Evolutionary conservation across 2,113 vertebrate genomes (phyloP).

Genomic region (Calypte anna): DNA sequence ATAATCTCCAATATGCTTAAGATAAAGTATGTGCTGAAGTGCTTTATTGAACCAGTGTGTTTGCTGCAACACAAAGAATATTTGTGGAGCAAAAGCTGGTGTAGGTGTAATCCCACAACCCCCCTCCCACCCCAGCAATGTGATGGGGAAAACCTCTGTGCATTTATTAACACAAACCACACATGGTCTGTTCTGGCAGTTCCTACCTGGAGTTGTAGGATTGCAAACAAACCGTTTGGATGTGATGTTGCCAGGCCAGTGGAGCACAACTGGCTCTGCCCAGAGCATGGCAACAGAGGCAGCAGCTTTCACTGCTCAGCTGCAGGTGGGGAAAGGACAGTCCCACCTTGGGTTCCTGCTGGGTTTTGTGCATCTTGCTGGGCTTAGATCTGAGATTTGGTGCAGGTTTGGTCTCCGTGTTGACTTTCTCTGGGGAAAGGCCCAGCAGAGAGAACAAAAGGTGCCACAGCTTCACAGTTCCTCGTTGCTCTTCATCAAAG

Average conservation of each 20-base stretch:
- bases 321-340: not conserved
- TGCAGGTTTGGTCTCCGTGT: not conserved
- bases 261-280: accelerated
- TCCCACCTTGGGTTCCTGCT: not conserved
- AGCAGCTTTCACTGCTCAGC: not conserved
- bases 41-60: conserved; percentile 28
- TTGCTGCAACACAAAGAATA: not conserved
- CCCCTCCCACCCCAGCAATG: not conserved
- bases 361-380: not conserved
- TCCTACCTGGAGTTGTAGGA: not conserved
- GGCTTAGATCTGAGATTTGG: not conserved
- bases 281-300: accelerated
- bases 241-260: not conserved
- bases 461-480: not conserved
- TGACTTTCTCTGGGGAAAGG: not conserved
- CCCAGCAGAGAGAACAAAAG: no score
- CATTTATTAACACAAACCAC: not conserved
- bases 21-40: conserved; percentile 56
- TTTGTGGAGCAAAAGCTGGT: not conserved
- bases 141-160: not conserved
- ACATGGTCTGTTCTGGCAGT: accelerated
- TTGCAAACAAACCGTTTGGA: not conserved
- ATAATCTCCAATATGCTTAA: conserved; percentile 55
- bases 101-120: not conserved
- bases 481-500: not conserved